Evolutionary conservation across 1,140 invertebrate genomes (phyloP).

Genomic region (Eurosta solidaginis): DNA sequence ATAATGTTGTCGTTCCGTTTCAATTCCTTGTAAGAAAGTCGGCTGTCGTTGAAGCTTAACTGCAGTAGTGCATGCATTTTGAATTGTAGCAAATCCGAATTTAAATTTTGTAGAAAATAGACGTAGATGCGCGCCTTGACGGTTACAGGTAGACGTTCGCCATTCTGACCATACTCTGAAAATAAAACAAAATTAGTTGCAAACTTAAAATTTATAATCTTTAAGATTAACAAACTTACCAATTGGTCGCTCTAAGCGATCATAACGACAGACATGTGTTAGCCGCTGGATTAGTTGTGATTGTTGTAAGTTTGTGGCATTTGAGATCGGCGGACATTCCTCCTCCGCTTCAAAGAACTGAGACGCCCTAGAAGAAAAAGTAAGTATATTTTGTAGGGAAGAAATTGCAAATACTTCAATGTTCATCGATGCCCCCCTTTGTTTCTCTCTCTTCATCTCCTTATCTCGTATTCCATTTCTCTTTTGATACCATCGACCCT

Average conservation of each 20-base stretch:
- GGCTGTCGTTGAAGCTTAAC: constrained; percentile 72
- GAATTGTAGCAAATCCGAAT: constrained; percentile 80
- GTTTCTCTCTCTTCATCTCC: too few species aligned
- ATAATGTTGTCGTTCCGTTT: constrained; percentile 67
- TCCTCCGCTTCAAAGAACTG: constrained; percentile 36
- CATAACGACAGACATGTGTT: constrained; percentile 55
- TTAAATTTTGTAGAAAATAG: constrained; percentile 76
- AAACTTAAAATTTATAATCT: background rate
- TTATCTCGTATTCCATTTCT: too few species aligned
- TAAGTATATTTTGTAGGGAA: too few species aligned
- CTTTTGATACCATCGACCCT: too few species aligned
- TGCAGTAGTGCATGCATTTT: constrained; percentile 81
- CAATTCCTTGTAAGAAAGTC: constrained; percentile 69
- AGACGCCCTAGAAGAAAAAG: background rate
- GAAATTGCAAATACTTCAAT: too few species aligned
- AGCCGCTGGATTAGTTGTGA: constrained; percentile 51
- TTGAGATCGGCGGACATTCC: constrained; percentile 46
- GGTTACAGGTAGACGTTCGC: constrained; percentile 62
- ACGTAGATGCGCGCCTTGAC: constrained; percentile 72
- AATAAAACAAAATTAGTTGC: background rate
- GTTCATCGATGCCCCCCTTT: too few species aligned
- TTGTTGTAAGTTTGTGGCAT: constrained; percentile 47
- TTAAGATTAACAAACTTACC: constrained; percentile 35
- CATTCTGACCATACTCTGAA: constrained; percentile 44
- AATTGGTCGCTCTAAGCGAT: constrained; percentile 51